Evolutionary conservation across 2,113 vertebrate genomes (phyloP), one percentile per base, ranked within the genome.

Genomic region (Caracal caracal): DNA sequence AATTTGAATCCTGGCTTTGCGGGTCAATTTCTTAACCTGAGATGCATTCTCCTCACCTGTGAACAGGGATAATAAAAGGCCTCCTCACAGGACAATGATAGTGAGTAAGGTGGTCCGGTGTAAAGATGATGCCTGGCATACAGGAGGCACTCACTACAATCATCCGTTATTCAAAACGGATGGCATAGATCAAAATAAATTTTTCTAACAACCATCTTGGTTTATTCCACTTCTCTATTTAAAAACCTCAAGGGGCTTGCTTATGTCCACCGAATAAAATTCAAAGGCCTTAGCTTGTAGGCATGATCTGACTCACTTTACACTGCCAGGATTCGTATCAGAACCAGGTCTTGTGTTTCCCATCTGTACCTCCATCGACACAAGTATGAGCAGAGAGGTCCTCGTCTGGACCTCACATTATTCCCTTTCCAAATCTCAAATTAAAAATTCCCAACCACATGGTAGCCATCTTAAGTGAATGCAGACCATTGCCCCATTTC

Each of bases 401-500:
- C 49, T 82, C 68, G n/a, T 51, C 65, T 71, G 66, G 83, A 59
- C n/a, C 47, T 84, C 71, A 19, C n/a, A 15, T 35, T 40, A 19
- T n/a, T 84, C 47, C 63, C 35, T 93, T 78, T 84, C 84, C 71
- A 94, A 71, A 95, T 85, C 61, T 65, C 89, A 89, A 86, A 85
- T 91, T 15, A 75, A 15, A 30, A 94, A 93, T 75, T 66, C 71
- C 92, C n/a, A 56, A 56, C 73, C 93, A 81, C 93, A 82, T 49
- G 33, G 92, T 37, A 75, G 92, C 76, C 94, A 80, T 93, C 61
- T 43, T 84, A 81, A 96, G 56, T 81, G 92, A 91, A 85, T 51
- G 59, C 90, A 95, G 90, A 94, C 79, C 71, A 47, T 71, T 47
- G 61, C 40, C 85, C 70, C 70, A 79, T 92, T 96, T 88, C 35